Conservation (phyloP, 2,888 invertebrate genomes). For the Saturnia japonica region DNA sequence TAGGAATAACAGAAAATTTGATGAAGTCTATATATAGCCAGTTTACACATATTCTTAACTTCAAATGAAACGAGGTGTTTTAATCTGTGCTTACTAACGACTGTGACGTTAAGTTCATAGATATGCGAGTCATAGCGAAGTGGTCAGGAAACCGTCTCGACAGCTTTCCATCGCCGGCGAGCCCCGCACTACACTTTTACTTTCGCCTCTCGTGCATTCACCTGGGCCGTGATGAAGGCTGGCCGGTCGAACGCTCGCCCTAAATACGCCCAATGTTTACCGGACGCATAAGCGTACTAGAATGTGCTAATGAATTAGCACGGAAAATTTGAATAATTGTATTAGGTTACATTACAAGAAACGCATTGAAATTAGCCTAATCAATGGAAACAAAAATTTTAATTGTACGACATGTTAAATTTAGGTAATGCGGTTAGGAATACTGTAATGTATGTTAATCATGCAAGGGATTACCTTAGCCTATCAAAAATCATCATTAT, state of each 20-base stretch:
- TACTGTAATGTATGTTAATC: neutral
- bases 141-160: constrained; percentile 53
- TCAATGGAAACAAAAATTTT: neutral
- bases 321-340: constrained; percentile 22
- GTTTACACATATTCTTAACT: too few species aligned
- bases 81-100: constrained; percentile 2
- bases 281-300: constrained; percentile 27
- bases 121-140: constrained; percentile 30
- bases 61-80: neutral
- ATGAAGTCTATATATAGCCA: too few species aligned
- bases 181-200: constrained; percentile 66
- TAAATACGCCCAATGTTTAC: constrained; percentile 51
- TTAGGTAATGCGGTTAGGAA: neutral
- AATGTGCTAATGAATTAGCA: constrained; percentile 22
- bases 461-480: neutral
- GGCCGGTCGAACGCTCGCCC: constrained; percentile 52
- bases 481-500: too few species aligned
- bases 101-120: neutral
- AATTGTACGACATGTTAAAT: neutral
- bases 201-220: constrained; percentile 71
- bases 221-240: constrained; percentile 49
- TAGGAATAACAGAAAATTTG: too few species aligned
- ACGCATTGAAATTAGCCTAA: constrained; percentile 15
- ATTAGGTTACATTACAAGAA: neutral
- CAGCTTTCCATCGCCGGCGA: constrained; percentile 52